Conservation (phyloP, 2,888 invertebrate genomes). For the Phengaris alcon region DNA sequence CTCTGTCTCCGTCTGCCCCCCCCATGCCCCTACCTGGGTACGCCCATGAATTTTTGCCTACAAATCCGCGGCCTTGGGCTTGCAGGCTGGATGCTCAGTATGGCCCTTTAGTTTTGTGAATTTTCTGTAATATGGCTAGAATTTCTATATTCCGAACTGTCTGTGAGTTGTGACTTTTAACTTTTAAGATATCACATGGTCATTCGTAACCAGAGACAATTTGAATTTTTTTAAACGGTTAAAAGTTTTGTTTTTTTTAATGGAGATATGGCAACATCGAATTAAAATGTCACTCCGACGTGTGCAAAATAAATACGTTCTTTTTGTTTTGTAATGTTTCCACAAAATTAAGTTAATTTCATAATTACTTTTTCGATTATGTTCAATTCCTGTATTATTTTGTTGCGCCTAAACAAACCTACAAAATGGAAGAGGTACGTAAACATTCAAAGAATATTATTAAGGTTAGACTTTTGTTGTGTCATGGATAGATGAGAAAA, state of each 20-base stretch:
- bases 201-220: neutral
- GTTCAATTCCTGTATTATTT: conserved; percentile 65
- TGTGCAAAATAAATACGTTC: conserved; percentile 63
- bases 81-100: too few species aligned
- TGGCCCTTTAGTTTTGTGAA: too few species aligned
- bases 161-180: neutral
- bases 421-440: conserved; percentile 75
- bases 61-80: too few species aligned
- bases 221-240: neutral
- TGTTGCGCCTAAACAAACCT: conserved; percentile 63
- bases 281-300: conserved; percentile 49
- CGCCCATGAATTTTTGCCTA: too few species aligned
- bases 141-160: neutral
- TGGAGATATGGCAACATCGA: conserved; percentile 17
- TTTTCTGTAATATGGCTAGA: too few species aligned
- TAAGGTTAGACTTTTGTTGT: conserved; percentile 49
- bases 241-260: neutral
- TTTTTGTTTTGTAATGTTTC: conserved; percentile 45
- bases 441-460: conserved; percentile 31
- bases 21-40: too few species aligned
- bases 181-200: neutral
- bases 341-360: conserved; percentile 25
- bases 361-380: conserved; percentile 51
- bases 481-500: conserved; percentile 48
- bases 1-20: too few species aligned